phyloP scores from a whole-genome alignment of 2,113 vertebrate species.

The Lutjanus erythropterus region DNA sequence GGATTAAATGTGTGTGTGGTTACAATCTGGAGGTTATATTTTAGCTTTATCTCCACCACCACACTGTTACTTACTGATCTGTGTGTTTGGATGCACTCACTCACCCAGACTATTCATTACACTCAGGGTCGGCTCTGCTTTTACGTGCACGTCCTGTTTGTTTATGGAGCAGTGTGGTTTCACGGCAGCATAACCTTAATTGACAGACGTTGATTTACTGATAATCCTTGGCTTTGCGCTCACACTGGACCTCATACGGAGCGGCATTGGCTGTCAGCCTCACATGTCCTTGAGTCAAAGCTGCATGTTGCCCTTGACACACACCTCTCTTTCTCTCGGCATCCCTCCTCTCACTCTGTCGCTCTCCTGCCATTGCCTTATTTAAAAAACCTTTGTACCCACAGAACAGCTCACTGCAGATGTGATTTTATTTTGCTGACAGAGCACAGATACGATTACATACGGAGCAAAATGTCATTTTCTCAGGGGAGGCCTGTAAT shows the following conservation, averaged over 20 bases:
- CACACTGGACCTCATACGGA: slow-evolving; percentile 49
- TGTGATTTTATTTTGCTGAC: slow-evolving; percentile 75
- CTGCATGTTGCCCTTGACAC: slow-evolving; percentile 77
- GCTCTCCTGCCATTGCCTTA: slow-evolving; percentile 20
- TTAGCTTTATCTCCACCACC: neutral
- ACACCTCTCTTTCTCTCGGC: slow-evolving; percentile 23
- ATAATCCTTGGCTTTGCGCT: slow-evolving; percentile 69
- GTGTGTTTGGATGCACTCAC: slow-evolving; percentile 10
- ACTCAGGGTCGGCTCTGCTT: slow-evolving; percentile 29
- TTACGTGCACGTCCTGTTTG: slow-evolving; percentile 38
- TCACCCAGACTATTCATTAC: slow-evolving; percentile 25
- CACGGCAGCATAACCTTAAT: slow-evolving; percentile 41
- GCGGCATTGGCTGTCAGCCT: slow-evolving; percentile 51
- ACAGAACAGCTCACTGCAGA: slow-evolving; percentile 37
- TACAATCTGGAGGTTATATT: slow-evolving; percentile 2
- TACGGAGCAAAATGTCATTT: slow-evolving; percentile 47
- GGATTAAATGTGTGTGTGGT: neutral
- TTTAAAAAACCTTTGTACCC: slow-evolving; percentile 48
- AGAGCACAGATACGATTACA: slow-evolving; percentile 61
- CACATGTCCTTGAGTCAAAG: slow-evolving; percentile 76
- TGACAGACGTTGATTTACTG: slow-evolving; percentile 71
- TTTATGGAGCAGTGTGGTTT: slow-evolving; percentile 51
- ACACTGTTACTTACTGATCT: slow-evolving; percentile 4
- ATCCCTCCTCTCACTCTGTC: slow-evolving; percentile 1
- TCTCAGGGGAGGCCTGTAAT: slow-evolving; percentile 61